Percentiles rank a stretch among this genome's conserved stretches.
Conservation (phyloP, 1,140 invertebrate genomes). For the Scylla paramamosain region DNA sequence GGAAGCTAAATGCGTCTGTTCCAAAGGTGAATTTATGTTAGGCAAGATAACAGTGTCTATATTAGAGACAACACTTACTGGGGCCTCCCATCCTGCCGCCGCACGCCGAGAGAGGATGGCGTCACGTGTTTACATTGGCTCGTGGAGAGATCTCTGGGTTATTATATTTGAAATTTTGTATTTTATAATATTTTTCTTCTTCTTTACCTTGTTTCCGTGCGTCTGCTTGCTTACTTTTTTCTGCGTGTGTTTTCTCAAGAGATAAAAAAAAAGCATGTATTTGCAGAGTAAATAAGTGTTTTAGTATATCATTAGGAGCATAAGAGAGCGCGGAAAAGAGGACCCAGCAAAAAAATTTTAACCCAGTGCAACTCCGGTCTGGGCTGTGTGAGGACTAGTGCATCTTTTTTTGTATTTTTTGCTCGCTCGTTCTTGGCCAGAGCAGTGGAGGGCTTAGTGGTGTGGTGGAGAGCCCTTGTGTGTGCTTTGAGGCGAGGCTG, state of each 20-base stretch:
- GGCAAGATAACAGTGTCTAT: too few species aligned
- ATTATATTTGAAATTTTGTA: background rate
- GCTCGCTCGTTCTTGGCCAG: too few species aligned
- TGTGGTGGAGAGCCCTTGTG: too few species aligned
- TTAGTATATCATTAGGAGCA: background rate
- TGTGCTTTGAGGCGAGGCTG: too few species aligned
- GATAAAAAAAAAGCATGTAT: background rate
- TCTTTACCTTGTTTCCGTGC: background rate
- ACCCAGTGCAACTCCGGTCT: background rate
- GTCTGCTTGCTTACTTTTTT: background rate
- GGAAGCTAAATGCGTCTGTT: background rate
- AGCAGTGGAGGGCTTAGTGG: too few species aligned
- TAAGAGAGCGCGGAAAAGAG: background rate
- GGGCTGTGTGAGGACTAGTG: background rate
- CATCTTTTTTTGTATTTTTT: background rate
- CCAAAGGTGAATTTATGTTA: background rate
- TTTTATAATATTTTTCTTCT: background rate
- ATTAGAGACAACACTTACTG: too few species aligned
- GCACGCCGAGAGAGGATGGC: too few species aligned
- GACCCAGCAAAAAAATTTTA: background rate
- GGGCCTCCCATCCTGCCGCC: too few species aligned
- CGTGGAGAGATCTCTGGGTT: background rate
- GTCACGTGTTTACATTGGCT: too few species aligned
- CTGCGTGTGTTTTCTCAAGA: background rate
- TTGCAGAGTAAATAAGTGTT: conserved; percentile 22